These are phyloP conservation scores for Dryobates pubescens DNA, from an alignment of 2,797 vertebrate species.

Conservation along the genomic window DNA sequence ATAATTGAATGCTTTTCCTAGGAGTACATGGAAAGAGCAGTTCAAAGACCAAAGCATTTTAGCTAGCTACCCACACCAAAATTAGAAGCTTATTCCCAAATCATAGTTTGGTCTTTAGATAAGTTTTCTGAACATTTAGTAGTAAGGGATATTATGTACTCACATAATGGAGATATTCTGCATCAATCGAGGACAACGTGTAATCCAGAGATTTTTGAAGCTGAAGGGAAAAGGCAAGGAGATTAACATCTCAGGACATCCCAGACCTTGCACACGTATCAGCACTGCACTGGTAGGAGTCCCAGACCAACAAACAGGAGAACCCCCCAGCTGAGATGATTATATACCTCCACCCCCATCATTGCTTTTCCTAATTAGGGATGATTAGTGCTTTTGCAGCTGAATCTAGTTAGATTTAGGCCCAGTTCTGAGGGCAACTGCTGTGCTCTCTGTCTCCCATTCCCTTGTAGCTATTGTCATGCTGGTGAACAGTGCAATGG, in stretches of 20 bases:
- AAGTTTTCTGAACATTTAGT: not conserved
- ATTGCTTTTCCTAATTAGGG: not conserved
- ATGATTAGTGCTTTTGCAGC: not conserved
- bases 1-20: not conserved
- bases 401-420: not conserved
- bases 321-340: fast-evolving
- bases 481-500: fast-evolving
- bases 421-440: not conserved
- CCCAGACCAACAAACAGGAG: fast-evolving
- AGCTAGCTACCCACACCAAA: not conserved
- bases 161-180: fast-evolving
- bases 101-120: not conserved
- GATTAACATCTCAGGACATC: fast-evolving
- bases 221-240: not conserved
- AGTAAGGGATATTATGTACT: not conserved
- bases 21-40: not conserved
- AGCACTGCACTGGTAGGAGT: fast-evolving
- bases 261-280: not conserved
- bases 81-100: not conserved
- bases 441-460: fast-evolving
- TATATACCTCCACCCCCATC: not conserved
- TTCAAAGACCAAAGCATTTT: not conserved
- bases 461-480: not conserved
- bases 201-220: not conserved
- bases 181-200: not conserved